Evolutionary conservation across 2,797 vertebrate species (phyloP).

Genomic region (Girardinus metallicus): DNA sequence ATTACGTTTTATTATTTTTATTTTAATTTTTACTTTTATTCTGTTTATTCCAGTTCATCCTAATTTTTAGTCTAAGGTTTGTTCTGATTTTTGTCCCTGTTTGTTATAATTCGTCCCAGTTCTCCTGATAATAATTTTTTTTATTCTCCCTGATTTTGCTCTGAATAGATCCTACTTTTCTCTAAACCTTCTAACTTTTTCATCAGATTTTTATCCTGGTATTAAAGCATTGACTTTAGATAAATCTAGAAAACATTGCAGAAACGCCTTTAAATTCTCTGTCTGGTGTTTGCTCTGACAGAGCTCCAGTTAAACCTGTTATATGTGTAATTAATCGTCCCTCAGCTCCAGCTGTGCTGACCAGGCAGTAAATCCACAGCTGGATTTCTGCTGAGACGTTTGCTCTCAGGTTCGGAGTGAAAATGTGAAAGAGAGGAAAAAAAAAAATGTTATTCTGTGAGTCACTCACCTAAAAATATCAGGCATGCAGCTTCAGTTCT

Average conservation of each 20-base stretch:
- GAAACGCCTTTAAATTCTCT: background rate
- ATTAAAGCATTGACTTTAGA: background rate
- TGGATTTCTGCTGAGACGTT: conserved; percentile 30
- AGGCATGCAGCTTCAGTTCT: conserved; percentile 37
- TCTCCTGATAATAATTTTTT: background rate
- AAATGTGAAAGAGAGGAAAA: background rate
- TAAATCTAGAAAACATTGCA: background rate
- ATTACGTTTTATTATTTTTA: background rate
- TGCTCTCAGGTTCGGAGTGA: conserved; percentile 11
- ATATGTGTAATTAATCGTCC: background rate
- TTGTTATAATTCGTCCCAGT: too few relatives aligned
- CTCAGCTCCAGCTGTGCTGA: background rate
- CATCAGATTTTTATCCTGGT: background rate
- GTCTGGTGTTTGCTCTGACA: background rate
- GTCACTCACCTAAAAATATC: conserved; percentile 73
- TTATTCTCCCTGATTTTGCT: background rate
- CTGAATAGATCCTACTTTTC: too few relatives aligned
- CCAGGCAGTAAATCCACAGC: conserved; percentile 12
- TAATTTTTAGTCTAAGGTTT: background rate
- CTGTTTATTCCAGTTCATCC: background rate
- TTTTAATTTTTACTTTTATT: background rate
- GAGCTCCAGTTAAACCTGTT: background rate
- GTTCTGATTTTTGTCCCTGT: background rate
- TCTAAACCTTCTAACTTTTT: background rate
- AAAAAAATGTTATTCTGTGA: conserved; percentile 44